Percentiles rank a stretch among this genome's conserved stretches.
phyloP scores from a whole-genome alignment of 2,888 invertebrate genomes.

The Harpagoxenus sublaevis region DNA sequence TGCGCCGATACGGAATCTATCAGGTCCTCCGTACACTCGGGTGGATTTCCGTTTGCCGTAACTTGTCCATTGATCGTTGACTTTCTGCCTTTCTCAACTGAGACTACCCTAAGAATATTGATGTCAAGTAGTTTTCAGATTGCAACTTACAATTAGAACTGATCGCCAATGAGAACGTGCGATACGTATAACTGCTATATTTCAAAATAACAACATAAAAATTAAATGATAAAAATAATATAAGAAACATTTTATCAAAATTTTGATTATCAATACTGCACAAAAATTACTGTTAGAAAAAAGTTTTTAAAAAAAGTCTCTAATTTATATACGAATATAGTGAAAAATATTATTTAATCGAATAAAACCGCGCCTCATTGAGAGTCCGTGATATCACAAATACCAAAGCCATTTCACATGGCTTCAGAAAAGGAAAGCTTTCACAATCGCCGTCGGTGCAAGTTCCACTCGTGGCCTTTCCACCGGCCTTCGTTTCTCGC shows the following conservation, averaged over 20 bases:
- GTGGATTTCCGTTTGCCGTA: constrained; percentile 63
- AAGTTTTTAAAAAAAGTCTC: background rate
- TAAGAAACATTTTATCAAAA: background rate
- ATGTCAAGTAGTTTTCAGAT: constrained; percentile 42
- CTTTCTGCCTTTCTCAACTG: constrained; percentile 44
- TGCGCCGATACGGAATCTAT: constrained; percentile 66
- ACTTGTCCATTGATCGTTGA: constrained; percentile 68
- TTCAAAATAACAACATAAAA: background rate
- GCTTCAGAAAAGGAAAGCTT: constrained; percentile 40
- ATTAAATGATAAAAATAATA: background rate
- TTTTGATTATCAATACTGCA: background rate
- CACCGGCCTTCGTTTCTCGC: constrained; percentile 26
- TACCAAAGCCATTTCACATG: constrained; percentile 20
- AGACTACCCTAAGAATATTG: constrained; percentile 52
- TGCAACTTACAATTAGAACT: background rate
- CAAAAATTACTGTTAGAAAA: background rate
- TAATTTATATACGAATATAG: background rate
- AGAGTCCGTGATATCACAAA: constrained; percentile 30
- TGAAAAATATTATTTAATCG: background rate
- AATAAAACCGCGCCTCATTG: constrained; percentile 3
- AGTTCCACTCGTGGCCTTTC: constrained; percentile 38
- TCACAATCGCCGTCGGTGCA: constrained; percentile 39
- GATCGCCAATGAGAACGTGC: background rate
- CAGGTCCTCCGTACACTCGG: constrained; percentile 49
- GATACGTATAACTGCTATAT: background rate